A percentile compares a stretch with the other conserved stretches of the same genome.
phyloP scores from a whole-genome alignment of 2,797 vertebrate species.

The Cossypha polioptera region DNA sequence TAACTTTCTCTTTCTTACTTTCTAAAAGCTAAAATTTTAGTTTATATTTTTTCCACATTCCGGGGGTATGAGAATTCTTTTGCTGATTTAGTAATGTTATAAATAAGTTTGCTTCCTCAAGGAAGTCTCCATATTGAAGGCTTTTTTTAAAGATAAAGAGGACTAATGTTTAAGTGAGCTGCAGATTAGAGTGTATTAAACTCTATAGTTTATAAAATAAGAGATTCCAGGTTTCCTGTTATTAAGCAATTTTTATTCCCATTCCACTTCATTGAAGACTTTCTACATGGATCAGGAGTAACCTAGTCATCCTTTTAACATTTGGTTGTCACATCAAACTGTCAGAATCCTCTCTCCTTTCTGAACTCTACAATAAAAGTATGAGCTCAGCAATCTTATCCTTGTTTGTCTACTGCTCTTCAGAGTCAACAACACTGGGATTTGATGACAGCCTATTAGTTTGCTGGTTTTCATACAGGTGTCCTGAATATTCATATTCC shows the following conservation, averaged over 20 bases:
- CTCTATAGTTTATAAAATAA: no score
- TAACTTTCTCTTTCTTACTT: constrained; percentile 37
- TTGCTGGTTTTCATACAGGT: neutral
- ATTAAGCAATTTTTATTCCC: neutral
- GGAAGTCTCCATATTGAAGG: neutral
- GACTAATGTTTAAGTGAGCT: neutral
- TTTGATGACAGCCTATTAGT: neutral
- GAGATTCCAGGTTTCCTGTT: neutral
- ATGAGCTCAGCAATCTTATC: neutral
- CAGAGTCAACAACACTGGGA: neutral
- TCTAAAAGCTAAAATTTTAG: neutral
- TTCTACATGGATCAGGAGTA: neutral
- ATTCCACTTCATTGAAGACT: neutral
- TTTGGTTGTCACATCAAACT: neutral
- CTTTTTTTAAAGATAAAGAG: neutral
- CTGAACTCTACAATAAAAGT: neutral
- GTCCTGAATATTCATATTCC: neutral
- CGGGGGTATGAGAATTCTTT: constrained; percentile 76
- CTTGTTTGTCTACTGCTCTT: neutral
- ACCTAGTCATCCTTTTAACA: neutral
- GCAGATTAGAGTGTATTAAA: neutral
- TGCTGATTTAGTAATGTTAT: neutral
- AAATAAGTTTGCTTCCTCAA: neutral
- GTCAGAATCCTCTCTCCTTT: neutral
- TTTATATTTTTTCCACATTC: constrained; percentile 27